Evolutionary conservation across 2,888 invertebrate species (phyloP).

Genomic region (Gnatocerus cornutus): DNA sequence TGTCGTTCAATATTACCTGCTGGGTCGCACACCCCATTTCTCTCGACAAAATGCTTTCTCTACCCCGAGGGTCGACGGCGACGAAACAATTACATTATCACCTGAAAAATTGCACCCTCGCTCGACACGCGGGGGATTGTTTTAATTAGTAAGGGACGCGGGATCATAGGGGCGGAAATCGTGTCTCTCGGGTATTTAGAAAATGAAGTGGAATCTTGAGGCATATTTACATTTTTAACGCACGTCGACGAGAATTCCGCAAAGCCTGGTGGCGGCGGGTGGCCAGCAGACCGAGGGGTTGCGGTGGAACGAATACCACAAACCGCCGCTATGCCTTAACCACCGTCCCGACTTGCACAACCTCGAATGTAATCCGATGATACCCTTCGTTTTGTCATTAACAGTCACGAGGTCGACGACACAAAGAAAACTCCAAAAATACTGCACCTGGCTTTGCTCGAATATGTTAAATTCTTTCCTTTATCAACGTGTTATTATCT

Average conservation of each 20-base stretch:
- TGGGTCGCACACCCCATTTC: slow-evolving; percentile 44
- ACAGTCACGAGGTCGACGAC: slow-evolving; percentile 15
- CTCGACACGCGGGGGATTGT: neutral
- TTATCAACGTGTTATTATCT: no score
- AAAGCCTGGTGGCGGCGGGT: slow-evolving; percentile 22
- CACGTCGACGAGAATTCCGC: slow-evolving; percentile 5
- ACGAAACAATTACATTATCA: slow-evolving; percentile 31
- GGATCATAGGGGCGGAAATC: neutral
- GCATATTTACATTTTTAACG: slow-evolving; percentile 6
- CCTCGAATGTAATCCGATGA: slow-evolving; percentile 54
- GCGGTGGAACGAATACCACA: slow-evolving; percentile 51
- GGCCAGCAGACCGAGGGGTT: slow-evolving; percentile 49
- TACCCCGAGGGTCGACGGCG: slow-evolving; percentile 5
- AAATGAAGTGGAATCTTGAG: neutral
- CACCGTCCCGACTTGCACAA: slow-evolving; percentile 52
- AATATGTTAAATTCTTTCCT: no score
- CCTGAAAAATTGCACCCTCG: slow-evolving; percentile 20
- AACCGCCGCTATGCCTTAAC: slow-evolving; percentile 50
- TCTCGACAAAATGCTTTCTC: slow-evolving; percentile 25
- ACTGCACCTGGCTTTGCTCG: no score
- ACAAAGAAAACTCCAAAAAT: no score
- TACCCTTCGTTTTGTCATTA: slow-evolving; percentile 54
- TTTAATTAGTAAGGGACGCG: slow-evolving; percentile 1
- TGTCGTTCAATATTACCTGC: slow-evolving; percentile 61
- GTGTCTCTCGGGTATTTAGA: neutral